phyloP scores from a whole-genome alignment of 2,113 vertebrate genomes.

The Pterocles gutturalis region DNA sequence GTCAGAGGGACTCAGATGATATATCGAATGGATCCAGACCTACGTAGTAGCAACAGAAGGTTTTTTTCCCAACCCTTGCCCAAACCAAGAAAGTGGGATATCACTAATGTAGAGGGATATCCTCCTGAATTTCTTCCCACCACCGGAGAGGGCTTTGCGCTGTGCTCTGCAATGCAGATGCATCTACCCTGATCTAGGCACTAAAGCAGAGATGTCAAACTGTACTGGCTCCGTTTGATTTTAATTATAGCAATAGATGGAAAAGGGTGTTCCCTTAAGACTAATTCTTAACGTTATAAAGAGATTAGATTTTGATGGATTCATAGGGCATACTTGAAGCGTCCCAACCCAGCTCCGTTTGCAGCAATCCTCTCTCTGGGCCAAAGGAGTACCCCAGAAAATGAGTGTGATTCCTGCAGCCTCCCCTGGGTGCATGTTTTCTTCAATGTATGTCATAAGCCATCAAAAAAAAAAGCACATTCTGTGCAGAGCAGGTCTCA shows the following conservation, averaged over 20 bases:
- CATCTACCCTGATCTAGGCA: neutral
- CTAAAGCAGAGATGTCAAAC: neutral
- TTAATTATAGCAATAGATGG: neutral
- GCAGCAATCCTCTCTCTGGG: neutral
- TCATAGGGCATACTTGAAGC: neutral
- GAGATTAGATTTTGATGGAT: neutral
- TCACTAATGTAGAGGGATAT: no score
- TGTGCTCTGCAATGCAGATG: neutral
- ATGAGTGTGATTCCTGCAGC: neutral
- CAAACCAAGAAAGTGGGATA: neutral
- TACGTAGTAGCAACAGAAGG: neutral
- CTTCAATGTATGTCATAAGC: neutral
- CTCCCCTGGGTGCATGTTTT: accelerated
- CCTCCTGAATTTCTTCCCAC: neutral
- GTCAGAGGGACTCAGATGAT: neutral
- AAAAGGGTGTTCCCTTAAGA: neutral
- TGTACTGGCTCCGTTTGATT: neutral
- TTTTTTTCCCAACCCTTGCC: neutral
- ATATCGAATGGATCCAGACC: accelerated
- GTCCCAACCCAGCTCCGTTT: neutral
- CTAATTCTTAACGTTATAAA: neutral
- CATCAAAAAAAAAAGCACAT: neutral
- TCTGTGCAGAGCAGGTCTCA: neutral
- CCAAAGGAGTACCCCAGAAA: neutral
- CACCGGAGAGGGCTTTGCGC: neutral